Evolutionary conservation across 2,113 vertebrate species (phyloP).

Genomic region (Rhinolophus sinicus): DNA sequence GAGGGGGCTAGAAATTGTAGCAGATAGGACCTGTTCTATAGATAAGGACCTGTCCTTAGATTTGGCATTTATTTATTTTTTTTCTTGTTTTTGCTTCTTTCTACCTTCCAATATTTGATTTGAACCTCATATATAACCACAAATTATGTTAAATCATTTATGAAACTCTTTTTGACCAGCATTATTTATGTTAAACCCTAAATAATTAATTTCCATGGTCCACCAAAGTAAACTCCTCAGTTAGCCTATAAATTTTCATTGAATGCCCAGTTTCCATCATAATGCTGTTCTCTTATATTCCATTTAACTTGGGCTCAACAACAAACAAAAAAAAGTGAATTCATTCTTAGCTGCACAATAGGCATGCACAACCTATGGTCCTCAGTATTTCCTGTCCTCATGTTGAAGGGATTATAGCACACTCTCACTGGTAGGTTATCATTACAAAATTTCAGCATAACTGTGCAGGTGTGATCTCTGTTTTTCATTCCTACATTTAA

Average conservation of each 20-base stretch:
- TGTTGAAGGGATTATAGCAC: neutral
- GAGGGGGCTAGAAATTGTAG: neutral
- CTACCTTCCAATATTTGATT: neutral
- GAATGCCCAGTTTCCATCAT: neutral
- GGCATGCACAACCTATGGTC: too few species aligned
- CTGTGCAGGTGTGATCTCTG: neutral
- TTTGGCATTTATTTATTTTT: neutral
- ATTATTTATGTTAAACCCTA: neutral
- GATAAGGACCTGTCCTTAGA: neutral
- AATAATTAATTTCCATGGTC: neutral
- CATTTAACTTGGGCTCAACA: neutral
- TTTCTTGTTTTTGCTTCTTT: neutral
- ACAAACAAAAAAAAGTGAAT: neutral
- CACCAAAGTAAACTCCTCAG: neutral
- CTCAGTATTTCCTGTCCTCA: neutral
- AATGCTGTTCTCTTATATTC: neutral
- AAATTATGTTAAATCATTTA: neutral
- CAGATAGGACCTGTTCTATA: neutral
- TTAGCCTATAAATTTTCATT: neutral
- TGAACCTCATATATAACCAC: neutral
- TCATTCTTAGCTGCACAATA: neutral
- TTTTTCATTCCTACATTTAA: neutral
- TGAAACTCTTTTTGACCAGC: neutral
- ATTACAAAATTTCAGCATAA: neutral
- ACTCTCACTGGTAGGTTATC: neutral